Base-by-base conservation (phyloP, 2,888 invertebrate species). In the Lamellibrachia satsuma region DNA sequence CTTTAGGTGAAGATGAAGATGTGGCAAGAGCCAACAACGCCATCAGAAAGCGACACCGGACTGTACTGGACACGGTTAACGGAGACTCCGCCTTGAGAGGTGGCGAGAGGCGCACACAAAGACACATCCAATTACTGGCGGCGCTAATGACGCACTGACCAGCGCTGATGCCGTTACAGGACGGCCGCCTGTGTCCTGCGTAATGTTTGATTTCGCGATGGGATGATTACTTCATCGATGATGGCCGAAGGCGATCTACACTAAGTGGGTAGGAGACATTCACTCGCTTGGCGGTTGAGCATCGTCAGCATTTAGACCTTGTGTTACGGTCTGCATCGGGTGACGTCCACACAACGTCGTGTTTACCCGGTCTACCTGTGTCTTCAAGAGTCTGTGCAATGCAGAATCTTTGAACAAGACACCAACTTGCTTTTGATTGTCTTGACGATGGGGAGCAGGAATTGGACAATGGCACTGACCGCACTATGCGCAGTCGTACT, bases 81-180 rank as follows among this genome's bases (percentile, higher is more conserved):
- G 75, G 75, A 75, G 75, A 75, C 22, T 6, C 75, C 22, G 22
- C 75, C 75, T 22, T 15, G 75, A 15, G n/a, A 75, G 75, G 75
- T 75, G 75, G 75, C 75, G 22, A 75, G 75, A 75, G 11, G 6
- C 75, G n/a, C 3, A 15, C 75, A 75, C 75, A 75, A 75, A 75
- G 75, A 75, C 75, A 6, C 75, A 15, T 39, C 75, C 75, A 75
- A 75, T 75, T 75, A 75, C 75, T 75, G 75, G 75, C 75, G 75
- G 75, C 75, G 75, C 75, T 75, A 75, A 75, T 75, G 75, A 75
- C 75, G 75, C 75, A n/a, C 6, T 75, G 75, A 75, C 75, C 75
- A 75, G 22, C 75, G 75, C 22, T 75, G 75, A 75, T 75, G 15
- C 75, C 22, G 75, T 75, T 75, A 75, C 22, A 22, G 75, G 75